phyloP scores from a whole-genome alignment of 2,113 vertebrate species.

The Callionymus lyra region DNA sequence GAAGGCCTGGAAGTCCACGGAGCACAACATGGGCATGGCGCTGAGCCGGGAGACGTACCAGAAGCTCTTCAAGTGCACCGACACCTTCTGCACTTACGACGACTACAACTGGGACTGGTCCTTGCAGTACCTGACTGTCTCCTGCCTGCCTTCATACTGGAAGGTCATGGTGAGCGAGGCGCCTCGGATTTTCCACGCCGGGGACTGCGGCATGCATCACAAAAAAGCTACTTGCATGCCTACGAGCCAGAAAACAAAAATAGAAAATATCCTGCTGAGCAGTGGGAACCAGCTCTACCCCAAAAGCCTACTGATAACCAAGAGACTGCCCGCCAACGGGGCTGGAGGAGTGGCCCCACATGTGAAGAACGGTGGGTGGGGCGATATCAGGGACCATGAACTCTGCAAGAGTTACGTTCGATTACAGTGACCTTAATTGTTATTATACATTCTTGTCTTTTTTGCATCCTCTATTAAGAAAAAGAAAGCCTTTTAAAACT shows the following conservation, averaged over 20 bases:
- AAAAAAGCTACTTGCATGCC: constrained; percentile 85
- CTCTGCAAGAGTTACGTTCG: constrained; percentile 95
- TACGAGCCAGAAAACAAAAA: constrained; percentile 81
- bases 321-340: constrained; percentile 77
- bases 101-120: constrained; percentile 99
- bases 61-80: constrained; percentile 83
- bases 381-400: constrained; percentile 97
- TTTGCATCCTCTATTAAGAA: constrained; percentile 71
- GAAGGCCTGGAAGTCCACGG: constrained; percentile 95
- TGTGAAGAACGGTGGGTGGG: constrained; percentile 97
- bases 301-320: constrained; percentile 75
- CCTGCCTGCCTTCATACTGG: constrained; percentile 90
- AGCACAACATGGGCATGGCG: constrained; percentile 99
- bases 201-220: constrained; percentile 98
- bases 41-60: constrained; percentile 80
- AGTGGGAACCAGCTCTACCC: constrained; percentile 87
- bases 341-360: constrained; percentile 80
- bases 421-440: constrained; percentile 82
- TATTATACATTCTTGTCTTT: constrained; percentile 53
- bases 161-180: constrained; percentile 91
- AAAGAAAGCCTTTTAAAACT: constrained; percentile 65
- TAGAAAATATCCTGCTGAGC: constrained; percentile 81
- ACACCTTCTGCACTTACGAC: constrained; percentile 95
- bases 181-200: constrained; percentile 88
- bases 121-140: constrained; percentile 85